Evolutionary conservation across 2,888 invertebrate species (phyloP).

Genomic region (Patella ulyssiponensis): DNA sequence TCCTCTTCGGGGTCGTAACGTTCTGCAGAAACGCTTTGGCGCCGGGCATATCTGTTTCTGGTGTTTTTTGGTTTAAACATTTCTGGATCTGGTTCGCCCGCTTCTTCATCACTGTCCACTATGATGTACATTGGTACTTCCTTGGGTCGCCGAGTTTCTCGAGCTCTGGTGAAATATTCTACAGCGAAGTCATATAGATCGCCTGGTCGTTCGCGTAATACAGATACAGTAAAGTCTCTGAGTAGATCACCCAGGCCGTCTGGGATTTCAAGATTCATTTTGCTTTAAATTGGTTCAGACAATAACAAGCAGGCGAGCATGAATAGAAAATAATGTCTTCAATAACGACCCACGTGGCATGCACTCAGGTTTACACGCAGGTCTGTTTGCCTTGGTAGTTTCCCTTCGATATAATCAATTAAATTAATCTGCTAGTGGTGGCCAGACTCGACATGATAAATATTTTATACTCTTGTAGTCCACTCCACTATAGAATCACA

Average conservation of each 20-base stretch:
- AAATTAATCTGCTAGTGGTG: neutral
- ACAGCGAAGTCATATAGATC: constrained; percentile 70
- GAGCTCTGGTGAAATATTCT: constrained; percentile 68
- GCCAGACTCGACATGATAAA: constrained; percentile 3
- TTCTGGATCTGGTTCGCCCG: constrained; percentile 67
- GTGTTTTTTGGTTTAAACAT: constrained; percentile 58
- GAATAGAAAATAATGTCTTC: constrained; percentile 9
- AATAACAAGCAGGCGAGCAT: neutral
- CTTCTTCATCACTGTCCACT: constrained; percentile 69
- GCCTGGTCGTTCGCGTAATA: constrained; percentile 67
- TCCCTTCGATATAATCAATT: constrained; percentile 11
- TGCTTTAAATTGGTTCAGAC: constrained; percentile 20
- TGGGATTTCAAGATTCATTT: constrained; percentile 70
- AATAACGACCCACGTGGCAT: constrained; percentile 5
- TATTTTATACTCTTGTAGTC: constrained; percentile 7
- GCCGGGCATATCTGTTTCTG: constrained; percentile 65
- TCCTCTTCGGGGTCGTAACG: constrained; percentile 70
- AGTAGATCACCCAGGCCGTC: constrained; percentile 71
- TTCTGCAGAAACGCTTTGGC: constrained; percentile 71
- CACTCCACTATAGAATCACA: neutral
- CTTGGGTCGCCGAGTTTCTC: constrained; percentile 63
- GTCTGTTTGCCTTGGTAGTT: constrained; percentile 9
- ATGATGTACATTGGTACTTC: constrained; percentile 71
- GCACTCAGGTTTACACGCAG: neutral
- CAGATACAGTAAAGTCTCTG: constrained; percentile 71